phyloP scores from a whole-genome alignment of 2,888 invertebrate genomes.

The Pinctada fucata region DNA sequence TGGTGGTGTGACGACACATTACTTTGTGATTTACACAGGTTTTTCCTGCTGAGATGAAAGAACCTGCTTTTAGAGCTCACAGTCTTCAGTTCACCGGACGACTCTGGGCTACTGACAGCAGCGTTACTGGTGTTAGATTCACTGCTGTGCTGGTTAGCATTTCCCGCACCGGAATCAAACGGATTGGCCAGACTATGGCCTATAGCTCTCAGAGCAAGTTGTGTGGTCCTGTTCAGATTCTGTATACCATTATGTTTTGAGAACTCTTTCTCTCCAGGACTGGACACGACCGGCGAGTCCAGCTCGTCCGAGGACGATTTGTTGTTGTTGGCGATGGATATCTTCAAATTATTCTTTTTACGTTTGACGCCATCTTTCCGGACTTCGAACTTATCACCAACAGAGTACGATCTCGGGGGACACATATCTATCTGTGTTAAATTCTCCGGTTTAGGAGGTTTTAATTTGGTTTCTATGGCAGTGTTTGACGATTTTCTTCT shows the following conservation, averaged over 20 bases:
- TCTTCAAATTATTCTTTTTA: constrained; percentile 28
- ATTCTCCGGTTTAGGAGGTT: constrained; percentile 65
- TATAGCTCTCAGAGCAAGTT: constrained; percentile 70
- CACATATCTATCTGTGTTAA: constrained; percentile 58
- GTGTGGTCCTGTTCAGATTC: constrained; percentile 45
- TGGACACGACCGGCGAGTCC: constrained; percentile 22
- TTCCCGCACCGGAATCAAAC: constrained; percentile 50
- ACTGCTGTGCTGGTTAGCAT: constrained; percentile 38
- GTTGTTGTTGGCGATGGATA: constrained; percentile 18
- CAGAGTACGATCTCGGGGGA: constrained; percentile 57
- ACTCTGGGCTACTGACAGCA: constrained; percentile 33
- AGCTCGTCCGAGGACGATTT: constrained; percentile 31
- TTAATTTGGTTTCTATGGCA: constrained; percentile 58
- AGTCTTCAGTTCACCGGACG: constrained; percentile 19
- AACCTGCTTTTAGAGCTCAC: constrained; percentile 49
- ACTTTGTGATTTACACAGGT: constrained; percentile 73
- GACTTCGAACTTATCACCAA: constrained; percentile 39
- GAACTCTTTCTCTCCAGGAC: constrained; percentile 30
- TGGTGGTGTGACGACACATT: constrained; percentile 54
- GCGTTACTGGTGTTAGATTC: constrained; percentile 23
- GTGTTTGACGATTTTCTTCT: constrained; percentile 75
- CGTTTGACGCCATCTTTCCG: constrained; percentile 30
- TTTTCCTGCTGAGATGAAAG: constrained; percentile 76
- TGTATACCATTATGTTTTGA: constrained; percentile 34
- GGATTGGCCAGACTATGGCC: constrained; percentile 74